Evolutionary conservation across 2,888 invertebrate species (phyloP), one percentile per base, ranked within the genome.

Genomic region (Sialis fuliginosa): DNA sequence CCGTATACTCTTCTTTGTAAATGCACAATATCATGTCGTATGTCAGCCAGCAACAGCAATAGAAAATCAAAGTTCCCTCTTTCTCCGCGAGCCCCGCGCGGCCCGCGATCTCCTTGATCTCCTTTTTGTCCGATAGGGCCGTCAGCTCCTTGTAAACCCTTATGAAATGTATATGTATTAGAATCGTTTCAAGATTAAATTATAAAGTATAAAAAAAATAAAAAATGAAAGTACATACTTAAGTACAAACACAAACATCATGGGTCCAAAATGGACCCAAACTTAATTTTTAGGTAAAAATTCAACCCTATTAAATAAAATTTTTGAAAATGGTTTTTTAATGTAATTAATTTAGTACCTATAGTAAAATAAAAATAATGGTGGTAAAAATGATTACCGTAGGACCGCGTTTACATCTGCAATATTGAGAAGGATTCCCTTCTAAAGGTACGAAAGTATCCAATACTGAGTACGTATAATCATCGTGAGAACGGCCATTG

Each of bases 341-440:
- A 22, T 22, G 22, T 22, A 22, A 22, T 22, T 4, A 22, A 22
- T n/a, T n/a, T n/a, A n/a, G n/a, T n/a, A n/a, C n/a, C n/a, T n/a
- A n/a, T n/a, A n/a, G 22, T 22, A 22, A 22, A 22, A 22, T 22
- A 22, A 22, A 2, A 22, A 22, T 22, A 22, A 22, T 22, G 4
- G 4, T n/a, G 22, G 22, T 22, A 22, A 2, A 22, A 12, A 46
- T 39, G 60, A 67, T 63, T 58, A 79, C 79, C 60, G 77, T 69
- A 1, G 78, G 72, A 6, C 79, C 80, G 54, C 79, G 64, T 58
- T 78, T 77, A 55, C 80, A 80, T 42, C 72, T 66, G 54, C 79
- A 79, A 55, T 71, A 75, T 4, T 37, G 39, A 39, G 57, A 60
- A 34, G 62, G 58, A 1, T 72, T 74, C 6, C 67, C 69, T 54